Percentiles rank a stretch among this genome's conserved stretches.
These are phyloP conservation scores for Microcebus ravelobensis DNA, from an alignment of 2,113 vertebrate species.

Conservation along the genomic window DNA sequence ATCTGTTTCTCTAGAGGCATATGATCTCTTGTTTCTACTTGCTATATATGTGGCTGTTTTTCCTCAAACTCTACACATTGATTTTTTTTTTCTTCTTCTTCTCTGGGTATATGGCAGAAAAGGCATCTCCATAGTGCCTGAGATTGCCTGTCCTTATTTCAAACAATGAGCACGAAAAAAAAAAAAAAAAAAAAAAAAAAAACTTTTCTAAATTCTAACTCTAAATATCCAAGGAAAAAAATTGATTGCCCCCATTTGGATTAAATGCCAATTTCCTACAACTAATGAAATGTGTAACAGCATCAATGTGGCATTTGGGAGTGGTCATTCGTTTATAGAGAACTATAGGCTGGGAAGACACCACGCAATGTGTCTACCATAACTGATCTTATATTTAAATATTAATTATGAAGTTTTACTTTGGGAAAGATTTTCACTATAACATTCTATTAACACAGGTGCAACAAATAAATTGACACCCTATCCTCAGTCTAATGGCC, in stretches of 20 bases:
- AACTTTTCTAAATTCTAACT: background rate
- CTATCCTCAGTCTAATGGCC: background rate
- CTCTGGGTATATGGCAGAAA: background rate
- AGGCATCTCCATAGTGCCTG: background rate
- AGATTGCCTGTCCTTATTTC: background rate
- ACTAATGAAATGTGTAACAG: background rate
- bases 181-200: background rate
- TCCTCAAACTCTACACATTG: background rate
- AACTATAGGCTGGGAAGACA: background rate
- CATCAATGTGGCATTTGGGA: background rate
- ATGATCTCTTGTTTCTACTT: background rate
- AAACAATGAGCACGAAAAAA: background rate
- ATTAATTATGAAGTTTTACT: conserved; percentile 29
- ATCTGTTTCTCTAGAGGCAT: background rate
- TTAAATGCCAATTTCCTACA: background rate
- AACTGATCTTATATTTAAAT: background rate
- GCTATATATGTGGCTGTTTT: background rate
- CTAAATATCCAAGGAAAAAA: background rate
- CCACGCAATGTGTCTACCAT: background rate
- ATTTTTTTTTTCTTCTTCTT: background rate
- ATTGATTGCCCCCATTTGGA: background rate
- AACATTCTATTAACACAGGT: background rate
- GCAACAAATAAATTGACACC: background rate
- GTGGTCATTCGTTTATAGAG: background rate
- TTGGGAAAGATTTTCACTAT: background rate